Conservation (phyloP, 2,888 invertebrate species). For the Pseudococcus viburni region DNA sequence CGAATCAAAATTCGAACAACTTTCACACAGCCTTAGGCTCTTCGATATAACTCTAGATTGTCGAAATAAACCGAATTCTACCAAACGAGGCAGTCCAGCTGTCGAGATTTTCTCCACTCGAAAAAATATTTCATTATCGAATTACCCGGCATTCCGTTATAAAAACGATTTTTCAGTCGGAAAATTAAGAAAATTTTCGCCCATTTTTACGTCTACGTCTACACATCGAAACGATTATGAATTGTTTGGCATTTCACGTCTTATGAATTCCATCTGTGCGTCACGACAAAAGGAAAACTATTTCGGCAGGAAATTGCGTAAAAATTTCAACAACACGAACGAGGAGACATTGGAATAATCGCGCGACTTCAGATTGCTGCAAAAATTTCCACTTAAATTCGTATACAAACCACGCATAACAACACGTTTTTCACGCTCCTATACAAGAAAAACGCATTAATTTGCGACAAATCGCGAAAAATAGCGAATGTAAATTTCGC, state of each 20-base stretch:
- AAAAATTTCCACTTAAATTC: slow-evolving; percentile 39
- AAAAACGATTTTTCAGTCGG: neutral
- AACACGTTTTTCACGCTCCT: slow-evolving; percentile 44
- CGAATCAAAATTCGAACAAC: neutral
- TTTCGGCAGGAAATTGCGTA: slow-evolving; percentile 46
- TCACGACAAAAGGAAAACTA: slow-evolving; percentile 28
- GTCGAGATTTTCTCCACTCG: neutral
- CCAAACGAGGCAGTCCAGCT: neutral
- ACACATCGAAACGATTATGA: neutral
- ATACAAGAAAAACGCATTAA: slow-evolving; percentile 55
- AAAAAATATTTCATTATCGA: slow-evolving; percentile 38
- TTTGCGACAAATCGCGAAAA: slow-evolving; percentile 23
- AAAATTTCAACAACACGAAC: slow-evolving; percentile 42
- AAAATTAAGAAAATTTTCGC: slow-evolving; percentile 35
- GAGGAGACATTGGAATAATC: slow-evolving; percentile 39
- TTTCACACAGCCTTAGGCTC: neutral
- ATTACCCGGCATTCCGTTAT: neutral
- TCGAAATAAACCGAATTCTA: neutral
- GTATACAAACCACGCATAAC: slow-evolving; percentile 45
- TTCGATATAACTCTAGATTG: neutral
- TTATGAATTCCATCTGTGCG: slow-evolving; percentile 34
- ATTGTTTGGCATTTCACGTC: slow-evolving; percentile 31
- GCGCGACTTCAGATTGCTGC: neutral
- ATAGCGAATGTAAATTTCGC: slow-evolving; percentile 42
- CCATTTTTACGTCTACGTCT: neutral